phyloP scores from a whole-genome alignment of 1,140 invertebrate genomes.

The Drosophila parvula region DNA sequence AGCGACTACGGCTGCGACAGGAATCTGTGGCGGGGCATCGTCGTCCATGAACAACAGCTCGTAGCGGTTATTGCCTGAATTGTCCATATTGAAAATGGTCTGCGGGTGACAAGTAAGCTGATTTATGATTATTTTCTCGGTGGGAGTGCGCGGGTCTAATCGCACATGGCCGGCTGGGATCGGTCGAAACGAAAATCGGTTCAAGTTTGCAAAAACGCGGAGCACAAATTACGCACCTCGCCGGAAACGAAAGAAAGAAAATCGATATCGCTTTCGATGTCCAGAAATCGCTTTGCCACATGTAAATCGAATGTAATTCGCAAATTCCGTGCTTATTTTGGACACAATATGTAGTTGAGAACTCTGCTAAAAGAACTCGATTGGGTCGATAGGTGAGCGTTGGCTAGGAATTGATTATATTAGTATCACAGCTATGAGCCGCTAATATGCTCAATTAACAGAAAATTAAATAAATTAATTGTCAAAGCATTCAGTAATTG shows the following conservation, averaged over 20 bases:
- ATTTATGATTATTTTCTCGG: slow-evolving; percentile 31
- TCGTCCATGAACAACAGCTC: slow-evolving; percentile 93
- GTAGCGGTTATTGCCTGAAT: slow-evolving; percentile 96
- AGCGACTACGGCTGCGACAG: slow-evolving; percentile 11
- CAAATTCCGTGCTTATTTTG: not conserved
- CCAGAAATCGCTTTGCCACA: not conserved
- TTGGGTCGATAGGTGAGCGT: not conserved
- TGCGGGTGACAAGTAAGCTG: slow-evolving; percentile 33
- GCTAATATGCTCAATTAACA: not conserved
- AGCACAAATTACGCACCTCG: slow-evolving; percentile 36
- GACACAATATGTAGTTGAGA: not conserved
- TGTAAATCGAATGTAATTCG: not conserved
- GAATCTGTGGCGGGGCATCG: slow-evolving; percentile 84
- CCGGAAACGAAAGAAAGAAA: slow-evolving; percentile 41
- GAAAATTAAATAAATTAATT: not conserved
- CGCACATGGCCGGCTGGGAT: slow-evolving; percentile 24
- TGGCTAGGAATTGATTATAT: too few species aligned
- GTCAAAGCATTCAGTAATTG: not conserved
- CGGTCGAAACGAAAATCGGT: slow-evolving; percentile 14
- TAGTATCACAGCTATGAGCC: too few species aligned
- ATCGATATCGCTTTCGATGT: slow-evolving; percentile 19
- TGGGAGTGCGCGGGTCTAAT: slow-evolving; percentile 24
- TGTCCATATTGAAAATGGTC: slow-evolving; percentile 89
- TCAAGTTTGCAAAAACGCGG: slow-evolving; percentile 44
- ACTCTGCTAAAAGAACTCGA: not conserved